Percentiles rank a stretch among this genome's conserved stretches.
Conservation (phyloP, 2,797 vertebrate genomes). For the Onychomys arenicola region DNA sequence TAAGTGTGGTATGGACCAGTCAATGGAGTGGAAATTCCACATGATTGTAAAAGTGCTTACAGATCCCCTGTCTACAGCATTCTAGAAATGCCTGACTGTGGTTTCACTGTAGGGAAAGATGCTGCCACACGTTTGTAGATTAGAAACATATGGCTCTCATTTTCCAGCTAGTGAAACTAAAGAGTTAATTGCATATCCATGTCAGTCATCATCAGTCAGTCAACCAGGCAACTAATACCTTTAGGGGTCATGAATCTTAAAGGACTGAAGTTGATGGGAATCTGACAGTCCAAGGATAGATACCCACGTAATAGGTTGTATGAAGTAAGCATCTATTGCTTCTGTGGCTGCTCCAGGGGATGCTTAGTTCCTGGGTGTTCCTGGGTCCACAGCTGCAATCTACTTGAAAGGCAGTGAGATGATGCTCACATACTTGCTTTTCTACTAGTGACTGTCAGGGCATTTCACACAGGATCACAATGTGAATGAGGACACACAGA, state of each 20-base stretch:
- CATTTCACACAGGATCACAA: neutral
- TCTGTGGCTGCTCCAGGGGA: slow-evolving; percentile 73
- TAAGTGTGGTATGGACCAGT: neutral
- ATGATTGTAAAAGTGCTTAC: slow-evolving; percentile 33
- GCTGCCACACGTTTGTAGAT: slow-evolving; percentile 42
- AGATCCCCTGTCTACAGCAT: neutral
- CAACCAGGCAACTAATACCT: slow-evolving; percentile 84
- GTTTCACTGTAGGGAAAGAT: slow-evolving; percentile 40
- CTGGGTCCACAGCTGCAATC: neutral
- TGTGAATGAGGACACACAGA: neutral
- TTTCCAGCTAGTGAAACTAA: slow-evolving; percentile 73
- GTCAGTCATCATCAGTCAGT: slow-evolving; percentile 85
- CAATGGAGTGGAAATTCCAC: neutral
- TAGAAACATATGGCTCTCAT: slow-evolving; percentile 69
- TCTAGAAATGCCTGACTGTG: neutral
- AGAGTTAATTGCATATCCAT: slow-evolving; percentile 80
- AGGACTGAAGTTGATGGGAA: slow-evolving; percentile 80
- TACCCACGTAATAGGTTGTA: slow-evolving; percentile 78
- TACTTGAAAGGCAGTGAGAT: neutral
- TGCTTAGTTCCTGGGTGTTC: neutral
- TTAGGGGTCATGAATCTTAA: slow-evolving; percentile 83
- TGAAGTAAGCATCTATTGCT: slow-evolving; percentile 74
- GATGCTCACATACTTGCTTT: neutral
- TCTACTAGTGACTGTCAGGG: neutral
- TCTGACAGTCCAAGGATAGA: slow-evolving; percentile 79